Evolutionary conservation across 1,140 invertebrate species (phyloP).

Genomic region (Heliconius himera): DNA sequence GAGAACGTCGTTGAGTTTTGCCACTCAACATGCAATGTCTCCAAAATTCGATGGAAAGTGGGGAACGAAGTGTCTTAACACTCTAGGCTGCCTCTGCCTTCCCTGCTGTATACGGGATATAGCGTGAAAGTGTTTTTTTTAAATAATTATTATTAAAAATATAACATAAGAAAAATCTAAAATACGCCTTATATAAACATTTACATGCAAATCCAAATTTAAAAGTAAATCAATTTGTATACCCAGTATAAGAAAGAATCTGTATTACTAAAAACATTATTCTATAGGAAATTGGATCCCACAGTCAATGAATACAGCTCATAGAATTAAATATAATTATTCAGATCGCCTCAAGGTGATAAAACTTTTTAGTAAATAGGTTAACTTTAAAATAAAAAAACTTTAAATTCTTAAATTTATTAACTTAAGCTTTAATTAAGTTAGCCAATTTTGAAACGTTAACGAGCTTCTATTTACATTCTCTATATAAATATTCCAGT

Average conservation of each 20-base stretch:
- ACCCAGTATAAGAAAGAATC: neutral
- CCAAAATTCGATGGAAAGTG: neutral
- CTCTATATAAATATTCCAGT: neutral
- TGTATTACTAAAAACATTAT: neutral
- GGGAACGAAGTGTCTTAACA: neutral
- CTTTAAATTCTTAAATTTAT: neutral
- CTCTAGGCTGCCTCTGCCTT: neutral
- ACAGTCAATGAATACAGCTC: neutral
- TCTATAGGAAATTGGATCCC: neutral
- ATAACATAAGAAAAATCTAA: too few relatives aligned
- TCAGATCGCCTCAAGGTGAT: neutral
- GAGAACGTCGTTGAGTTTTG: neutral
- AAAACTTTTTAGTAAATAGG: neutral
- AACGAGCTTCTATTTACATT: neutral
- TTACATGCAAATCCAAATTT: too few relatives aligned
- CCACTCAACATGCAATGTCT: neutral
- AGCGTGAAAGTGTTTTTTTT: too few relatives aligned
- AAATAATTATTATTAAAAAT: too few relatives aligned
- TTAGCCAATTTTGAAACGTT: neutral
- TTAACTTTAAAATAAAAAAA: too few relatives aligned
- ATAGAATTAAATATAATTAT: neutral
- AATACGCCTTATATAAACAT: too few relatives aligned
- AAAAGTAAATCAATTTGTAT: too few relatives aligned
- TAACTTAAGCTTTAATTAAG: neutral
- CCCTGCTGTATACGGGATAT: neutral